Conservation (phyloP, 2,888 invertebrate species). For the Lepetodrilus schrolli region DNA sequence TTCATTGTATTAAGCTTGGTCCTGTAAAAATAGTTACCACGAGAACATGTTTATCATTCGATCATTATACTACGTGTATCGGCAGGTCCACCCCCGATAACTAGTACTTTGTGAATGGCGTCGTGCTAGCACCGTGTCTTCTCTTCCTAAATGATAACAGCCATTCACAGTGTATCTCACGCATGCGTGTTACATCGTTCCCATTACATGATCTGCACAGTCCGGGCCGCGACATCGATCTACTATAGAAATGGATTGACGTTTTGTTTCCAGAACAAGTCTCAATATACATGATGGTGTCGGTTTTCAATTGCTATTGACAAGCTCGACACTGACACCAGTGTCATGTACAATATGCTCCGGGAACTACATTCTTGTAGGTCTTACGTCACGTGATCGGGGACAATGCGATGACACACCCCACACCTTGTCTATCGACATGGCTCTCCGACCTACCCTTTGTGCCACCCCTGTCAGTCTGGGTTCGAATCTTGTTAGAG, state of each 20-base stretch:
- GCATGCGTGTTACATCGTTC: constrained; percentile 5
- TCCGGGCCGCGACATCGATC: neutral
- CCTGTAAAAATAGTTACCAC: no score
- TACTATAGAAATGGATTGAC: neutral
- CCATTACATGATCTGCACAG: neutral
- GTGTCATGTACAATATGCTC: neutral
- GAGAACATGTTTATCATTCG: no score
- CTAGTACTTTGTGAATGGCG: constrained; percentile 15
- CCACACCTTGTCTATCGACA: neutral
- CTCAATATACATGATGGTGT: neutral
- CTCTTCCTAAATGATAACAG: neutral
- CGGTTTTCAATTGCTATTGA: neutral
- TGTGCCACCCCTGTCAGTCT: neutral
- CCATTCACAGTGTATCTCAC: neutral
- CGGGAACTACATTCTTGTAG: neutral
- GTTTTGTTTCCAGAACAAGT: constrained; percentile 10
- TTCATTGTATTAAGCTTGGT: no score
- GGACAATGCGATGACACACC: neutral
- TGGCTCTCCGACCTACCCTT: neutral
- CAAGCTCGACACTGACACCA: neutral
- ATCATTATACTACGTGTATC: no score
- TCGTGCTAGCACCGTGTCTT: neutral
- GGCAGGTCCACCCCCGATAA: no score
- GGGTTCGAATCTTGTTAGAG: neutral
- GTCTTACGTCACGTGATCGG: neutral